Percentiles rank a stretch among this genome's conserved stretches.
Conservation (phyloP, 2,113 vertebrate genomes). For the Stegostoma tigrinum region DNA sequence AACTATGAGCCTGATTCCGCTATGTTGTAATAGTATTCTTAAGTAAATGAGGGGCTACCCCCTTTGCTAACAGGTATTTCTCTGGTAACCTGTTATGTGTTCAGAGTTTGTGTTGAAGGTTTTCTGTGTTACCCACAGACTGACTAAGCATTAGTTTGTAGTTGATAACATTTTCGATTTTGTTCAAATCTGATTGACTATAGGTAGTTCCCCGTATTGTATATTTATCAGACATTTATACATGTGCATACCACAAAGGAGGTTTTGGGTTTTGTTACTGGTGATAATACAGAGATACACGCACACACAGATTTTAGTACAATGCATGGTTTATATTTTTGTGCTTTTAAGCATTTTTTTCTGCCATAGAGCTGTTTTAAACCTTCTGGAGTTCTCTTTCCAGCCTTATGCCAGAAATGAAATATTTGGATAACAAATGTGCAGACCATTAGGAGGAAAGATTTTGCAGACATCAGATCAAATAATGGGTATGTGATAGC, state of each 20-base stretch:
- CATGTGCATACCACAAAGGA: not conserved
- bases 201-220: not conserved
- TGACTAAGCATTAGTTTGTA: not conserved
- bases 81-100: not conserved
- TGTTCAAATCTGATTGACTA: not conserved
- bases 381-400: not conserved
- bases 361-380: not conserved
- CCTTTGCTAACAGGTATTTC: too few species aligned
- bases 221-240: not conserved
- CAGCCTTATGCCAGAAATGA: not conserved
- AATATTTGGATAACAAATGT: not conserved
- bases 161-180: not conserved
- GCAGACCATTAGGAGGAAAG: too few species aligned
- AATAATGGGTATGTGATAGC: not conserved
- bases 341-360: not conserved
- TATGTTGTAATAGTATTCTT: too few species aligned
- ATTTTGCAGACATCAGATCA: not conserved
- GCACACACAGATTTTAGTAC: not conserved
- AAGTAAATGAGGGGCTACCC: too few species aligned
- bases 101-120: not conserved
- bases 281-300: not conserved
- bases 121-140: not conserved
- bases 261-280: not conserved
- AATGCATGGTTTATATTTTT: not conserved
- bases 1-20: too few species aligned